Evolutionary conservation across 1,140 invertebrate species (phyloP), one percentile per base, ranked within the genome.

Genomic region (Drosophila ananassae): DNA sequence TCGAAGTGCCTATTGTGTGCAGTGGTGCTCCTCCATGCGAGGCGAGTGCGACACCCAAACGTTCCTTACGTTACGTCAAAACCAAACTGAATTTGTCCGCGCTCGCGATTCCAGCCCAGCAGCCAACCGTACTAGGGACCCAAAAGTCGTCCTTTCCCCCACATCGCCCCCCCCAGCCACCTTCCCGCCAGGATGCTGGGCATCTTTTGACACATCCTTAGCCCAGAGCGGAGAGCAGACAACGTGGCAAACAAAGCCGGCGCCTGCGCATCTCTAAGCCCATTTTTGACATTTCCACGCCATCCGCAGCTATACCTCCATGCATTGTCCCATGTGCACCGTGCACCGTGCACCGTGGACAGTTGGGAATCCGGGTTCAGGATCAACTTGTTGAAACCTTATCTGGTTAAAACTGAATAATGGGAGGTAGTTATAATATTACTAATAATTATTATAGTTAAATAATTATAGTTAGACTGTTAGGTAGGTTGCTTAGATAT

Each of bases 211-310:
- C 50, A 28, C 7, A 24, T 39, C 24, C 57, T 21, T 21, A 28
- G 41, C 17, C 39, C 39, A 17, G 39, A 71, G 46, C 22, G 32
- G 69, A 55, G 52, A 32, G 21, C n/a, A 32, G n/a, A 30, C 44
- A 56, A 41, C 51, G 28, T 58, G 53, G 34, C 63, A 69, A 37
- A 24, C 44, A 44, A 41, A 52, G 21, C n/a, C 17, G 17, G 34
- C 81, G 81, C 81, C 73, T 81, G 81, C 81, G 81, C 62, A 25
- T 34, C 56, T 17, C 17, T 13, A 50, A 32, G 55, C 47, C 46
- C 22, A 22, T 2, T 48, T 72, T 47, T 68, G 61, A 80, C 60
- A 34, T 76, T 77, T 81, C 10, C 52, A 71, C 44, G 44, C 51
- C 37, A 56, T 73, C 46, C 51, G 34, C 21, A 63, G 58, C 61